Base-by-base conservation (phyloP, 64 coral and sea anemone species). In the Dendrophyllia cribrosa region DNA sequence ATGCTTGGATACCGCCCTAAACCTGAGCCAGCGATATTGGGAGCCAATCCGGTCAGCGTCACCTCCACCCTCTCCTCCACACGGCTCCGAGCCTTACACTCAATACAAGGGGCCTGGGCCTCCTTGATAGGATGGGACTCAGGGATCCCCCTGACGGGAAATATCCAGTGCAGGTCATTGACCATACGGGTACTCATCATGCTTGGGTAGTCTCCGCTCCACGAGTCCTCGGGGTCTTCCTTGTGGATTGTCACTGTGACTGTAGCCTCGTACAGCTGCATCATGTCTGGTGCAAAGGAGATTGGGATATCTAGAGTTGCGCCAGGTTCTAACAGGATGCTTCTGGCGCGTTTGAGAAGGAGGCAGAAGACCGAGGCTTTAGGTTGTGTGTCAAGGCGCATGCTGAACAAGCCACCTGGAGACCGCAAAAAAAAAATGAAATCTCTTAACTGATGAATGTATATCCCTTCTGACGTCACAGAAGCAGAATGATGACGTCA, bases 221-320 rank as follows among this genome's bases (percentile, higher is more conserved):
- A 73, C 19, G 60, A 75, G 50, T 76, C 87, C 20, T 65, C 86
- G 13, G 87, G 81, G 50, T 93, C 94, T 82, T 95, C 89, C 87
- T 77, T 94, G 48, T 85, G 95, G 12, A 99, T 93, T 43, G 78
- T 93, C 10, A 99, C 91, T 10, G 94, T 99, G 17, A 99, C 71
- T 26, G 94, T 94, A 17, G 94, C 94, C 51, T 99, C 94, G 64
- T 99, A 77, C n/a, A 93, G 72, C 89, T 99, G 91, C 97, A 99
- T 99, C 67, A 87, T 93, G 72, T 99, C 87, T 1, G 97, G 97
- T 45, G 94, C 94, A 93, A 99, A 99, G 91, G 97, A 96, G 73
- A 99, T 83, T 19, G 97, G 97, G 91, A 99, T 99, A 93, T 95
- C 97, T 13, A 99, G 86, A 46, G 70, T 75, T 4, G 51, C 88